Conservation (phyloP, 2,113 vertebrate genomes). For the Verasper variegatus region DNA sequence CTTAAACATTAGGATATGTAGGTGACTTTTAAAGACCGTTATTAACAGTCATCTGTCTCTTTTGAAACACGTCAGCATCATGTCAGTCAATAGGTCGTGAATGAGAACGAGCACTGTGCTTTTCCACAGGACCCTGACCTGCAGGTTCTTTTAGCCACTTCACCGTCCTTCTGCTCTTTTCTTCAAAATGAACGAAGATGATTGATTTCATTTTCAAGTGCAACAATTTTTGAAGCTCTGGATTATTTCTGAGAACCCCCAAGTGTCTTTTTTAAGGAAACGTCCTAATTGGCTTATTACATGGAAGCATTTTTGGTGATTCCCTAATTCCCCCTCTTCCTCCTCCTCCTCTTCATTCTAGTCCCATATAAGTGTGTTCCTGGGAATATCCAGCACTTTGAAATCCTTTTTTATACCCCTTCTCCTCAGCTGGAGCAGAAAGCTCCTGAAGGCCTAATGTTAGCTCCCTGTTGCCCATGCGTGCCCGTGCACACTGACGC, state of each 20-base stretch:
- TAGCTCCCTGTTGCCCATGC: constrained; percentile 24
- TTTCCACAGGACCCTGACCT: too few species aligned
- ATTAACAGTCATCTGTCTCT: too few species aligned
- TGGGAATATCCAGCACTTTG: constrained; percentile 33
- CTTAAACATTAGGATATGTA: too few species aligned
- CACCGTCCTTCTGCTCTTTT: too few species aligned
- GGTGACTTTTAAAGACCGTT: too few species aligned
- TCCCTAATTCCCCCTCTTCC: constrained; percentile 49
- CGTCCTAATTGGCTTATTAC: constrained; percentile 1
- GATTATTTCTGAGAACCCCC: not conserved
- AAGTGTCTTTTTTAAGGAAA: not conserved
- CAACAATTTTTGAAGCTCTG: not conserved
- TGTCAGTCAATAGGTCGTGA: too few species aligned
- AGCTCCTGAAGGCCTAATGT: constrained; percentile 30
- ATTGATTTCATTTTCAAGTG: not conserved
- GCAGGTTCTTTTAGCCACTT: too few species aligned
- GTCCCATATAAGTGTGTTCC: constrained; percentile 32
- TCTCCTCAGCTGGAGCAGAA: constrained; percentile 29
- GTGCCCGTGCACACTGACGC: constrained; percentile 5
- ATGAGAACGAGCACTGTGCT: too few species aligned
- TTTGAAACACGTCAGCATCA: too few species aligned
- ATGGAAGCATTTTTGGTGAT: constrained; percentile 14
- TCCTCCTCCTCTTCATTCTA: constrained; percentile 25
- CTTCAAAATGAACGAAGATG: too few species aligned
- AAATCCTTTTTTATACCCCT: constrained; percentile 51